Conservation (phyloP, 2,888 invertebrate genomes). For the Nematopogon swammerdamellus region DNA sequence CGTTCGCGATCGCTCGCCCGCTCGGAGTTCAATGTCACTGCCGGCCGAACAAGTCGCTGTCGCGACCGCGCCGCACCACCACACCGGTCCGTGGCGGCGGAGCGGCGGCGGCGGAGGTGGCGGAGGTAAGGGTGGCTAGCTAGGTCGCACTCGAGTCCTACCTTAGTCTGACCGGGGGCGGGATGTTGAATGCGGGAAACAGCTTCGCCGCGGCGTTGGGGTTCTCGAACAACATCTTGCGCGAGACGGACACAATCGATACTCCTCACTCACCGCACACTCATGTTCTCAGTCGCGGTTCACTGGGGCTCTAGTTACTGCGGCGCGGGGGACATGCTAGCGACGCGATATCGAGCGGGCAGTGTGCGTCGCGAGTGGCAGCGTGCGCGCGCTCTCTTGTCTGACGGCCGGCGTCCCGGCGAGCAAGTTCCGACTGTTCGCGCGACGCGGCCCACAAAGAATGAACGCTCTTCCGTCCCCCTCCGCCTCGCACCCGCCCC, state of each 20-base stretch:
- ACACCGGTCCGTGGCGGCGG: conserved; percentile 14
- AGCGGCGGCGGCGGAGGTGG: conserved; percentile 18
- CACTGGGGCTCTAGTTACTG: background rate
- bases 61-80: conserved; percentile 11
- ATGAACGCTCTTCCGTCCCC: background rate
- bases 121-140: too few relatives aligned
- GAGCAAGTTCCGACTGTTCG: background rate
- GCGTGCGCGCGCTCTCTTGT: background rate
- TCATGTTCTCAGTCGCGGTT: background rate
- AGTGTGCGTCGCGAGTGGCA: too few relatives aligned
- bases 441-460: background rate
- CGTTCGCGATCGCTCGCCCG: conserved; percentile 6
- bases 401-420: background rate
- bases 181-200: conserved; percentile 67
- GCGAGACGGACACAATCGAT: conserved; percentile 13
- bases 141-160: too few relatives aligned
- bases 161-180: conserved; percentile 64
- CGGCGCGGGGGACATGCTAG: background rate
- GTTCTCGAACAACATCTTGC: conserved; percentile 69
- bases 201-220: conserved; percentile 63
- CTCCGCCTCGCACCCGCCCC: conserved; percentile 15
- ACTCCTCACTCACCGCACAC: background rate
- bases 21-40: conserved; percentile 13
- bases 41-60: conserved; percentile 16
- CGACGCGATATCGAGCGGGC: background rate